A percentile compares a stretch with the other conserved stretches of the same genome.
Conservation (phyloP, 2,888 invertebrate genomes). For the Pristionchus exspectatus region DNA sequence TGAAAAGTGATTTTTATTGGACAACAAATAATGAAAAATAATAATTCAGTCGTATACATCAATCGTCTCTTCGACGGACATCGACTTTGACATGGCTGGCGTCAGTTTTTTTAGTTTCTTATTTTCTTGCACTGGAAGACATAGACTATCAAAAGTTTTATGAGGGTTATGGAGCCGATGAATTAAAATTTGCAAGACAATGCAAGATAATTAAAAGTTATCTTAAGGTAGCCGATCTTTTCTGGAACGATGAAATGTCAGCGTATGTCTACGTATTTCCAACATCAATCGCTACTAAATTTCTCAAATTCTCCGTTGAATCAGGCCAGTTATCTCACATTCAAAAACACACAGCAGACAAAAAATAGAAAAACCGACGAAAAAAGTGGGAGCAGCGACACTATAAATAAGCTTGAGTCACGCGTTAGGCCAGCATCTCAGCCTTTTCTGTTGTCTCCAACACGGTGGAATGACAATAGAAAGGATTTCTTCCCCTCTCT, state of each 20-base stretch:
- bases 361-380: not conserved
- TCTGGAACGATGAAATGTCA: conserved; percentile 53
- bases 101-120: not conserved
- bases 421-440: not conserved
- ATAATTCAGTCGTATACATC: conserved; percentile 7
- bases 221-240: conserved; percentile 21
- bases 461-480: conserved; percentile 25
- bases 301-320: conserved; percentile 26
- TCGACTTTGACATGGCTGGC: conserved; percentile 17
- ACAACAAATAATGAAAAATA: not conserved
- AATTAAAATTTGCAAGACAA: too few species aligned
- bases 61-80: not conserved
- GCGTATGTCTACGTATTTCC: not conserved
- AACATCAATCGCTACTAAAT: not conserved
- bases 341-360: not conserved
- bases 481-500: not conserved
- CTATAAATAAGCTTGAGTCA: conserved; percentile 20
- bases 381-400: not conserved
- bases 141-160: too few species aligned
- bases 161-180: too few species aligned
- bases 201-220: not conserved
- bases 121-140: not conserved
- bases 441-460: not conserved
- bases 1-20: not conserved
- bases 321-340: conserved; percentile 11